Conservation (phyloP, 2,888 invertebrate species). For the Acleris emargana region DNA sequence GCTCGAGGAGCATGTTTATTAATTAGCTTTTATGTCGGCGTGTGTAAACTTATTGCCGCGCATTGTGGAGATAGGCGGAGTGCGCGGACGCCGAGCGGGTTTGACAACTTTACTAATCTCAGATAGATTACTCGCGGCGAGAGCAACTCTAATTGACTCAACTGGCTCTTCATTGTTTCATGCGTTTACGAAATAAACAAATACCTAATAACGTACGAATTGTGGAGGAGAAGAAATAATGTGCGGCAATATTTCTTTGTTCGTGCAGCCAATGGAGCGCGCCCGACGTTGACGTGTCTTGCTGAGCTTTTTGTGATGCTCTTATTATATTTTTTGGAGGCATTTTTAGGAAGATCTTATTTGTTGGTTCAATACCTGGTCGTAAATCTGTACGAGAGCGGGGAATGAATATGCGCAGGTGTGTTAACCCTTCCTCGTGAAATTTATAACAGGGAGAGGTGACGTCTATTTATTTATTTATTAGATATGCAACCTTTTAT, state of each 20-base stretch:
- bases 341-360: conserved; percentile 78
- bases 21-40: conserved; percentile 56
- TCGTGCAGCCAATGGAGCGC: conserved; percentile 75
- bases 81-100: conserved; percentile 33
- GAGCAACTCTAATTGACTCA: conserved; percentile 36
- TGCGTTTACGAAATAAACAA: conserved; percentile 37
- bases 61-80: conserved; percentile 34
- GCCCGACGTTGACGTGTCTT: conserved; percentile 73
- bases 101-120: conserved; percentile 37
- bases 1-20: conserved; percentile 52
- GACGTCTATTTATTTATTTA: conserved; percentile 14
- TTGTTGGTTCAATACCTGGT: conserved; percentile 79
- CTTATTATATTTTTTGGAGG: conserved; percentile 79
- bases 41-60: conserved; percentile 37
- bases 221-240: conserved; percentile 62
- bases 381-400: conserved; percentile 75
- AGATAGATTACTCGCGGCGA: conserved; percentile 29
- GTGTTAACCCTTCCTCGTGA: conserved; percentile 70
- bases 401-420: conserved; percentile 74
- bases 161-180: conserved; percentile 39
- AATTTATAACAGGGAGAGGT: conserved; percentile 39
- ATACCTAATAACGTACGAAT: conserved; percentile 48
- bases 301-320: conserved; percentile 75
- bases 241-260: conserved; percentile 80
- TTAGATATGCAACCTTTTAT: conserved; percentile 2